Evolutionary conservation across 2,888 invertebrate genomes (phyloP), one percentile per base, ranked within the genome.

Genomic region (Polydrusus cervinus): DNA sequence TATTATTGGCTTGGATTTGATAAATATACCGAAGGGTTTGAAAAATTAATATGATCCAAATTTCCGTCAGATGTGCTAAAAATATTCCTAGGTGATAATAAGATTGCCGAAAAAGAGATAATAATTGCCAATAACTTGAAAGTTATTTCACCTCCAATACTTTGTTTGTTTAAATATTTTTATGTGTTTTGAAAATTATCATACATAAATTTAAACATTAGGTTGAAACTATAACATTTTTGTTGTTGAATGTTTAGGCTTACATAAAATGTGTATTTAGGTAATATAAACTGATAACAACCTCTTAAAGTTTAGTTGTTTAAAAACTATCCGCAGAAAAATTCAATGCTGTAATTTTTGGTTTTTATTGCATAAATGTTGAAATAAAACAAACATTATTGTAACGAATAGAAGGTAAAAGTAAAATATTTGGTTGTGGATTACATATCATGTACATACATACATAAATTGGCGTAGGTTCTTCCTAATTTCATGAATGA

Each of bases 191-290:
- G 20, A 47, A 62, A 30, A 45, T 62, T 61, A 40, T 62, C 30
- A 47, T 53, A n/a, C 25, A 45, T 65, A 13, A 64, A 16, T 61
- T 61, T 43, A 20, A 3, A 7, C 7, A 30, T 30, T 30, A 30
- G 3, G 30, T 7, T 30, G 3, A 3, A 30, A 30, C 30, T 30
- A 30, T 30, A 30, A 30, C 30, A 30, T 34, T 34, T 34, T 34
- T 34, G 34, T 1, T 49, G 64, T 49, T 30, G 43, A 64, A 64
- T 64, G 25, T 64, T 64, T 64, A 64, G 34, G 11, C 49, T 49
- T 25, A 49, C 64, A 47, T 64, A 49, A 64, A 49, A 49, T 49
- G 20, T 64, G 16, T 64, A 47, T 64, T 47, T 64, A 13, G 45
- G 3, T 10, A 60, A 49, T 49, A 30, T 25, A 47, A 25, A 13